Percentiles rank a stretch among this genome's conserved stretches.
These are phyloP conservation scores for Minunthozetes semirufus DNA, from an alignment of 2,888 invertebrate species.

Conservation along the genomic window DNA sequence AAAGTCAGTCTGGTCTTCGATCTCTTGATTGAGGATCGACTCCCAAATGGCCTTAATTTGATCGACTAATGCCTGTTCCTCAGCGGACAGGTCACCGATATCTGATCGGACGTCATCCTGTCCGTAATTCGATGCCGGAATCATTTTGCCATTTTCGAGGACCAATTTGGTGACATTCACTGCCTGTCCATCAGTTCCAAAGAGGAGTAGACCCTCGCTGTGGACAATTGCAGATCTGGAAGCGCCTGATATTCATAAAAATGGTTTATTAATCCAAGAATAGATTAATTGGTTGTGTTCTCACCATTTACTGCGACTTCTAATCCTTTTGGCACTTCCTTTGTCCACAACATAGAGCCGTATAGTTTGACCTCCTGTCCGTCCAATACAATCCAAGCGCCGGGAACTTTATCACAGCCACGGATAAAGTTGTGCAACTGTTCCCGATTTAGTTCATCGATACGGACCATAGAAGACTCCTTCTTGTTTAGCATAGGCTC, in stretches of 20 bases:
- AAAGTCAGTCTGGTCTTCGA: conserved; percentile 77
- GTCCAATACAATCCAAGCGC: conserved; percentile 65
- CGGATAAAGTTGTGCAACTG: conserved; percentile 88
- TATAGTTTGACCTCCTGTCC: conserved; percentile 48
- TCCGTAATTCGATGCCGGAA: conserved; percentile 66
- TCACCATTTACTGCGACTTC: conserved; percentile 59
- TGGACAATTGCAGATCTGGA: conserved; percentile 62
- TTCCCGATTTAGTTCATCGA: conserved; percentile 58
- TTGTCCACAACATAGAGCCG: conserved; percentile 28
- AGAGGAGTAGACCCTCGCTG: conserved; percentile 68
- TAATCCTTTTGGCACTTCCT: conserved; percentile 45
- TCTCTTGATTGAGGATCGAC: conserved; percentile 68
- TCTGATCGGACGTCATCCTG: conserved; percentile 56
- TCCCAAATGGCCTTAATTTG: conserved; percentile 66
- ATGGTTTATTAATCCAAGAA: neutral
- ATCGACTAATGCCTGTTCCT: conserved; percentile 64
- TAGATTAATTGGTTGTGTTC: conserved; percentile 39
- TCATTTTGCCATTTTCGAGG: conserved; percentile 68
- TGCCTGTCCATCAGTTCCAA: conserved; percentile 69
- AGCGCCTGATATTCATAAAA: conserved; percentile 12
- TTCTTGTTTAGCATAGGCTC: conserved; percentile 73
- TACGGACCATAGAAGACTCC: conserved; percentile 70
- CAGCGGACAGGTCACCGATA: conserved; percentile 60
- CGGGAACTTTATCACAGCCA: conserved; percentile 88
- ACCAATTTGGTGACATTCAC: conserved; percentile 71